phyloP scores from a whole-genome alignment of 2,888 invertebrate species.

The Agonopterix alstromeriana region DNA sequence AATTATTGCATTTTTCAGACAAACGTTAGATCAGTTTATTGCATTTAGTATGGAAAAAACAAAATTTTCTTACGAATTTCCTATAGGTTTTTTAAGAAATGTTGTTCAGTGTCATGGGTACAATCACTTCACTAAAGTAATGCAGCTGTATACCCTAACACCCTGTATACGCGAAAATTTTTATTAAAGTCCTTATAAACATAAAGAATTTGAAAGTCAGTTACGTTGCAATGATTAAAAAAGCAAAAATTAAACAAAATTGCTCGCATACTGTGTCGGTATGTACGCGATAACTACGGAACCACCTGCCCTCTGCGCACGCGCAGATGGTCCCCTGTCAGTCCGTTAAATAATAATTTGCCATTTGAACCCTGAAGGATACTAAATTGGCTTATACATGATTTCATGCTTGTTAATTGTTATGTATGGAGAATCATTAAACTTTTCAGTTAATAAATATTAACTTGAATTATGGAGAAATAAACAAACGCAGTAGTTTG shows the following conservation, averaged over 20 bases:
- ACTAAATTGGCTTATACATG: conserved; percentile 9
- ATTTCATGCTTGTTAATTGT: conserved; percentile 9
- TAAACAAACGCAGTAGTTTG: neutral
- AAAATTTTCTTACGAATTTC: too few species aligned
- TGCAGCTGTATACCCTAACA: too few species aligned
- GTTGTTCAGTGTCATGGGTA: too few species aligned
- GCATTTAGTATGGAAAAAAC: too few species aligned
- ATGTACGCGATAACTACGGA: conserved; percentile 12
- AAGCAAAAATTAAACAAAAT: conserved; percentile 15
- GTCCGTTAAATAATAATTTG: conserved; percentile 21
- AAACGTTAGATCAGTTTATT: too few species aligned
- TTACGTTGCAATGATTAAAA: conserved; percentile 4
- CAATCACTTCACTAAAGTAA: too few species aligned
- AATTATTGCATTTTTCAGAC: too few species aligned
- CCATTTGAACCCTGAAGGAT: conserved; percentile 26
- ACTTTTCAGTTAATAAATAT: conserved; percentile 1
- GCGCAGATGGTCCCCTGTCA: conserved; percentile 22
- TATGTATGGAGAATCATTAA: conserved; percentile 5
- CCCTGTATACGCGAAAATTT: too few species aligned
- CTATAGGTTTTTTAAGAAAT: too few species aligned
- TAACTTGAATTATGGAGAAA: conserved; percentile 1
- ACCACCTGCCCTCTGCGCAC: conserved; percentile 14
- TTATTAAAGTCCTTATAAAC: neutral
- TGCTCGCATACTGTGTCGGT: conserved; percentile 14
- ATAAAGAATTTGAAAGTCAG: too few species aligned